Base-by-base conservation (phyloP, 2,113 vertebrate species). In the Emydocephalus ijimae region DNA sequence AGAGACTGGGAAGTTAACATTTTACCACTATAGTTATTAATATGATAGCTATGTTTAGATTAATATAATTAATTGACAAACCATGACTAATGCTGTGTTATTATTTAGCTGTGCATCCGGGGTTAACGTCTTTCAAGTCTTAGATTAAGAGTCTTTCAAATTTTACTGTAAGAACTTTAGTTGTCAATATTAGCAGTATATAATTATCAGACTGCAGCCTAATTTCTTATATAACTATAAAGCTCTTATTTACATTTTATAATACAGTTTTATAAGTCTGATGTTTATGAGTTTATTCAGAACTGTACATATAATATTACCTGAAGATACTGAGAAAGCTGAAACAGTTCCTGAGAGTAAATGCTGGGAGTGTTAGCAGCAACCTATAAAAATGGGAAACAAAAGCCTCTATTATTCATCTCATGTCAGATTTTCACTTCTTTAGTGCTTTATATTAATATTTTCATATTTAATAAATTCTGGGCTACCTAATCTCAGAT, bases 341-440 rank as follows among this genome's bases (percentile, higher is more conserved):
- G 99, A 98, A 99, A 99, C 97, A 99, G 98, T 99, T 99, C 99
- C 99, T 99, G 99, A 99, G 99, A 99, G 97, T 99, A 99, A 98
- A 99, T 99, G 98, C 98, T 99, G 98, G 99, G 99, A 97, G 98
- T 98, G 97, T 99, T 99, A 98, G 99, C 99, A 96, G 99, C 98
- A 97, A 99, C 99, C 99, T 99, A 95, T 50, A 92, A 93, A 94
- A 94, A 9, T 94, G 96, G 89, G 81, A 4, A 59, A 94, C 21
- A 95, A 11, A 91, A 50, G 0, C 90, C 48, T 94, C 2, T 87
- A 26, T 87, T 87, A 29, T 87, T 87, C 4, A 3, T 0, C 85
- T 81, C 56, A 54, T 69, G 29, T 87, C 85, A 85, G 89, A 95
- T 85, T 93, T 92, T 48, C 92, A 54, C 90, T 89, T 92, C 39